Evolutionary conservation across 2,888 invertebrate species (phyloP).

Genomic region (Rhagophthalmus giganteus): DNA sequence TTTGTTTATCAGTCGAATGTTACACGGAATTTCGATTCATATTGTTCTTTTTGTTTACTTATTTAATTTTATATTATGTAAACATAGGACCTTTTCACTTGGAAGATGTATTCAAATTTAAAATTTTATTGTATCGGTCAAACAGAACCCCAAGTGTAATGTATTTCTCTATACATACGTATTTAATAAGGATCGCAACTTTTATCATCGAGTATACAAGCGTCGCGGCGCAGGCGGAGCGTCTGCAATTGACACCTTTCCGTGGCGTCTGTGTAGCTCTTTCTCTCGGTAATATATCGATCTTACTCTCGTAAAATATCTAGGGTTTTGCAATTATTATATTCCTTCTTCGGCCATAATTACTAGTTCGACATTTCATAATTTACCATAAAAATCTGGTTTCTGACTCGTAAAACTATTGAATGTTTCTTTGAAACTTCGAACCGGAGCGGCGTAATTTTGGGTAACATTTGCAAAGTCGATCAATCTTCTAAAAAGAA

Average conservation of each 20-base stretch:
- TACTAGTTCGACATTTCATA: no score
- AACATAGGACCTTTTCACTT: no score
- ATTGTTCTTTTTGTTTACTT: slow-evolving; percentile 15
- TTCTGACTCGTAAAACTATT: no score
- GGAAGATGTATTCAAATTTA: no score
- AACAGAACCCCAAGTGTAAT: neutral
- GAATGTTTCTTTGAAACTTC: no score
- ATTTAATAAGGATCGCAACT: slow-evolving; percentile 9
- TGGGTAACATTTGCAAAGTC: slow-evolving; percentile 6
- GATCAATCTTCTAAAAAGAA: slow-evolving; percentile 27
- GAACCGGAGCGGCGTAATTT: no score
- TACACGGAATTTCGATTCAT: slow-evolving; percentile 19
- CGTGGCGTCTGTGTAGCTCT: slow-evolving; percentile 20
- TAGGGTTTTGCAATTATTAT: no score
- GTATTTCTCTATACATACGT: slow-evolving; percentile 4
- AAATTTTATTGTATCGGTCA: no score
- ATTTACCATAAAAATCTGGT: no score
- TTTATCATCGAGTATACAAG: slow-evolving; percentile 22
- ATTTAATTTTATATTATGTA: slow-evolving; percentile 12
- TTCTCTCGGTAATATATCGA: slow-evolving; percentile 25
- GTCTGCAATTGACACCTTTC: slow-evolving; percentile 29
- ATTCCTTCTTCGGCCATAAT: no score
- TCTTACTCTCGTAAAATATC: slow-evolving; percentile 18
- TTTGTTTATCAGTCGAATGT: slow-evolving; percentile 26
- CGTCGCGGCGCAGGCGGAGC: slow-evolving; percentile 25